phyloP scores from a whole-genome alignment of 2,888 invertebrate species.

The Metopia argyrocephala region DNA sequence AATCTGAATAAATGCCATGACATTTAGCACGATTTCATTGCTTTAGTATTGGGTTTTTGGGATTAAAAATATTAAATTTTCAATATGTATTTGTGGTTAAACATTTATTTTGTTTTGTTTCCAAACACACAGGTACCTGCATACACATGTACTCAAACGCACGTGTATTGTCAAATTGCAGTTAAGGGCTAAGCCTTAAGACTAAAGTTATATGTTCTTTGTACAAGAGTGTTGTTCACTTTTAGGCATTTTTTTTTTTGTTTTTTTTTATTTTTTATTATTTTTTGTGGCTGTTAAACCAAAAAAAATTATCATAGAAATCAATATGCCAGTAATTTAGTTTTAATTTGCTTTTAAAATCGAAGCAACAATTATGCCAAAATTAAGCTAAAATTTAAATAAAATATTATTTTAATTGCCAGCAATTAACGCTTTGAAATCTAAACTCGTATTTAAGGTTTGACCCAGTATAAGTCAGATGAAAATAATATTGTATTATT shows the following conservation, averaged over 20 bases:
- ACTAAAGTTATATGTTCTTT: too few relatives aligned
- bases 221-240: too few relatives aligned
- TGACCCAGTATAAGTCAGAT: too few relatives aligned
- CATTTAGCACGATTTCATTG: neutral
- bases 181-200: too few relatives aligned
- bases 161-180: too few relatives aligned
- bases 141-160: neutral
- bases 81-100: slow-evolving; percentile 28
- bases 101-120: slow-evolving; percentile 12
- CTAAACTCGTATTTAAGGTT: too few relatives aligned
- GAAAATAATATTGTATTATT: too few relatives aligned
- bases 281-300: neutral
- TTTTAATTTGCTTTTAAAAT: neutral
- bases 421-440: too few relatives aligned
- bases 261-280: neutral
- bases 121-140: slow-evolving; percentile 11
- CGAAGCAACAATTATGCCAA: neutral
- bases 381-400: neutral
- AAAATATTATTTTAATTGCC: neutral
- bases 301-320: neutral
- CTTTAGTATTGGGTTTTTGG: slow-evolving; percentile 9
- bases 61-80: slow-evolving; percentile 21
- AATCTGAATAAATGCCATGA: neutral
- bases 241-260: too few relatives aligned
- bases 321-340: slow-evolving; percentile 15